Evolutionary conservation across 2,113 vertebrate genomes (phyloP).

Genomic region (Myrmecophaga tridactyla): DNA sequence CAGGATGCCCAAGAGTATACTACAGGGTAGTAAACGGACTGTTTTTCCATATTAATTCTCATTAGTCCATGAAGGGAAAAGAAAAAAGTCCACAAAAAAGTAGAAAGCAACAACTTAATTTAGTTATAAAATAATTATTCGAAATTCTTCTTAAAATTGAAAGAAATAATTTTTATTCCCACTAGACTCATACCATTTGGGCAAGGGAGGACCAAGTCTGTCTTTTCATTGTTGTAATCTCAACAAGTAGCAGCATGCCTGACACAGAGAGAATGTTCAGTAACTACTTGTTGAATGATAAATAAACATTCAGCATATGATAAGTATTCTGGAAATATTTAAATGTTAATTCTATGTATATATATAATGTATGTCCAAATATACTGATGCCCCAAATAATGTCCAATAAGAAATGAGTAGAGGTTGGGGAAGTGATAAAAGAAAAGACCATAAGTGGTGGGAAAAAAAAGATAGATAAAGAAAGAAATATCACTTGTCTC

Average conservation of each 20-base stretch:
- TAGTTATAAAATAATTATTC: constrained; percentile 19
- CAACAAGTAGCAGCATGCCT: background rate
- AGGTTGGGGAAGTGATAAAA: background rate
- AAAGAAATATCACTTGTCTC: background rate
- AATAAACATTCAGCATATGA: background rate
- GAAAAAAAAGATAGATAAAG: background rate
- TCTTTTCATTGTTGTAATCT: background rate
- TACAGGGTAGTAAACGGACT: background rate
- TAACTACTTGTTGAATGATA: background rate
- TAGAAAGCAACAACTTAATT: constrained; percentile 20
- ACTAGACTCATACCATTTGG: background rate
- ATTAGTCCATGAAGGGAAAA: background rate
- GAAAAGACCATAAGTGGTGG: background rate
- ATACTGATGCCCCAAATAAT: background rate
- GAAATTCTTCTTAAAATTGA: constrained; percentile 36
- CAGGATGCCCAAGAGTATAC: background rate
- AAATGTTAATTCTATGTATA: background rate
- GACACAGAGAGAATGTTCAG: background rate
- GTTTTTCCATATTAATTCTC: constrained; percentile 4
- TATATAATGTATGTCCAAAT: background rate
- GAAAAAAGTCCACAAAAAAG: background rate
- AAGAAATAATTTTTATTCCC: constrained; percentile 5
- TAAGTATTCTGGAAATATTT: background rate
- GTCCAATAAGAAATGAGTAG: constrained; percentile 4
- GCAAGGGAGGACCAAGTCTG: background rate